Conservation (phyloP, 2,888 invertebrate genomes). For the Therioaphis trifolii region DNA sequence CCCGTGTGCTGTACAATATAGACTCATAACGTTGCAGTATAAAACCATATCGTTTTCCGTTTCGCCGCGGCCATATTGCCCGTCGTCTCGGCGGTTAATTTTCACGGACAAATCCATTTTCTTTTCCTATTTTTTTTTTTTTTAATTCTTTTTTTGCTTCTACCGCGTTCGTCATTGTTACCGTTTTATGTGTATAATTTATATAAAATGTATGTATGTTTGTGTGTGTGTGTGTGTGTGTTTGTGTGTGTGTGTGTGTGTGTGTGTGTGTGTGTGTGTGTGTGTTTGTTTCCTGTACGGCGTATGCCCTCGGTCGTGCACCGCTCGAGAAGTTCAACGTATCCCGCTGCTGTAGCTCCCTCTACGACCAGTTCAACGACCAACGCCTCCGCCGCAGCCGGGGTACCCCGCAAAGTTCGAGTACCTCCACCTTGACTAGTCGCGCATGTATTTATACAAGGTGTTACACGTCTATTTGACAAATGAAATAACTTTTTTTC, state of each 20-base stretch:
- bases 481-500: no score
- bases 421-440: no score
- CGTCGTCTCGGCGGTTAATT: conserved; percentile 60
- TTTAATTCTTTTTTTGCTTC: not conserved
- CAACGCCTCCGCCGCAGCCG: no score
- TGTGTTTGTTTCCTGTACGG: conserved; percentile 3
- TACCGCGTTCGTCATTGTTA: not conserved
- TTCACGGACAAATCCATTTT: conserved; percentile 61
- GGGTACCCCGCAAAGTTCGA: no score
- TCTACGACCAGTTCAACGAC: no score
- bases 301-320: not conserved
- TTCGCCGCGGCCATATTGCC: conserved; percentile 41
- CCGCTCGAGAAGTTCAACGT: conserved; percentile 29
- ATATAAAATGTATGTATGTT: no score
- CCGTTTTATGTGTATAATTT: not conserved
- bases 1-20: no score
- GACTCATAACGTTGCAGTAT: not conserved
- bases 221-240: not conserved
- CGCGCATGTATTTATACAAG: no score
- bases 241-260: not conserved
- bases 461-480: no score
- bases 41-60: conserved; percentile 42
- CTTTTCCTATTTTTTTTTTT: not conserved
- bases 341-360: no score
- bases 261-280: not conserved